Evolutionary conservation across 2,113 vertebrate species (phyloP).

Genomic region (Eptatretus burgeri): DNA sequence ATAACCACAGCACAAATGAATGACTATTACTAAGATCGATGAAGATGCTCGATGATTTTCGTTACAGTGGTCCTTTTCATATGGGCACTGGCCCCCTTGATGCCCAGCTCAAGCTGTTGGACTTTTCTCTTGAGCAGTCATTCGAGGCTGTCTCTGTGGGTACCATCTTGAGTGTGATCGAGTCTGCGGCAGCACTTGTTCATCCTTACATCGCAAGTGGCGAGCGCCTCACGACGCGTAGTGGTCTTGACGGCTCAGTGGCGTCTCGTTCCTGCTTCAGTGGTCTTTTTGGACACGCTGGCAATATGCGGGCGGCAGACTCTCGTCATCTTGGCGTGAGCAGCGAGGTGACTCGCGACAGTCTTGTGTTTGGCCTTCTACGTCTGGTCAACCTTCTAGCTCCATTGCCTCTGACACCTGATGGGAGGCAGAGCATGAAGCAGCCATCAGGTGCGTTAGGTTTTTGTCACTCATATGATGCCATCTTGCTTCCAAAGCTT

Average conservation of each 20-base stretch:
- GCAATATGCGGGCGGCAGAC: constrained; percentile 87
- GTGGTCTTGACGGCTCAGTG: constrained; percentile 74
- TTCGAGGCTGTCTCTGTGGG: constrained; percentile 84
- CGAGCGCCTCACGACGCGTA: constrained; percentile 75
- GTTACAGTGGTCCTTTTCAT: constrained; percentile 60
- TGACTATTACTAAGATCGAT: not conserved
- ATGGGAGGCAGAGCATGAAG: constrained; percentile 11
- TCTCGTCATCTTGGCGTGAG: constrained; percentile 44
- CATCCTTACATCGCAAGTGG: constrained; percentile 96
- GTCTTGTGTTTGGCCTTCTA: constrained; percentile 87
- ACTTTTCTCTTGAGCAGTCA: constrained; percentile 86
- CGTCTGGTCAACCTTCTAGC: constrained; percentile 82
- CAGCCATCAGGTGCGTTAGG: too few relatives aligned
- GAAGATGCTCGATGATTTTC: not conserved
- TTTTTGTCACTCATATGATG: too few relatives aligned
- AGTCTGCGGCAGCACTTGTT: constrained; percentile 80
- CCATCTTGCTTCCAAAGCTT: too few relatives aligned
- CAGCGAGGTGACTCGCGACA: constrained; percentile 80
- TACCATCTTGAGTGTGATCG: constrained; percentile 74
- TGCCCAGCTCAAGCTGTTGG: constrained; percentile 81
- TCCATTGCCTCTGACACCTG: constrained; percentile 62
- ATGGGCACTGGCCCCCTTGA: constrained; percentile 77
- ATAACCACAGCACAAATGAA: not conserved
- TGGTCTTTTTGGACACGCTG: constrained; percentile 47
- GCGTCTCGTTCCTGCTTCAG: constrained; percentile 83